phyloP scores from a whole-genome alignment of 2,888 invertebrate species.

The Dexiosoma caninum region DNA sequence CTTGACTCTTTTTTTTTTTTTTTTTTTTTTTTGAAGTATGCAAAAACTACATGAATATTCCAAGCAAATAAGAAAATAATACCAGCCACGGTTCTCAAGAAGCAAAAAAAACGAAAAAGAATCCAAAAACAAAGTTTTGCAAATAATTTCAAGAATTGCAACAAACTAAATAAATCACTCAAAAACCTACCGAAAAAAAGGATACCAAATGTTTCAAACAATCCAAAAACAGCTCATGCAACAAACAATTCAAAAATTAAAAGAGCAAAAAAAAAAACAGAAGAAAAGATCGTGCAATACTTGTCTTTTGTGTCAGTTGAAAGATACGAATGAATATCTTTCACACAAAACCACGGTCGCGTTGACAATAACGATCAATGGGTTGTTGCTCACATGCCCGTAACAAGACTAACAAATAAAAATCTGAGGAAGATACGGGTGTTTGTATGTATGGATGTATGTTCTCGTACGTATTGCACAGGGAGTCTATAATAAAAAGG shows the following conservation, averaged over 20 bases:
- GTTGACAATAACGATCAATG: slow-evolving; percentile 63
- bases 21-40: background rate
- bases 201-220: slow-evolving; percentile 42
- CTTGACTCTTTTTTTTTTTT: background rate
- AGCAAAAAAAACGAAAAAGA: background rate
- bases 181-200: slow-evolving; percentile 65
- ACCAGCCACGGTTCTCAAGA: slow-evolving; percentile 1
- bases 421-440: background rate
- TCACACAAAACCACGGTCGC: slow-evolving; percentile 58
- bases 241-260: slow-evolving; percentile 46
- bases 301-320: slow-evolving; percentile 73
- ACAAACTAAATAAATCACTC: slow-evolving; percentile 75
- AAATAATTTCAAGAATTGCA: slow-evolving; percentile 74
- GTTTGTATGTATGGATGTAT: background rate
- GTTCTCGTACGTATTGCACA: background rate
- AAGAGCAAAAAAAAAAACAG: background rate
- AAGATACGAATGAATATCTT: slow-evolving; percentile 60
- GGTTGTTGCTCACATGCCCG: slow-evolving; percentile 24
- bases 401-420: slow-evolving; percentile 18
- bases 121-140: slow-evolving; percentile 52
- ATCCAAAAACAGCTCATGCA: slow-evolving; percentile 36
- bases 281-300: slow-evolving; percentile 71
- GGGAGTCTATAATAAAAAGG: slow-evolving; percentile 3
- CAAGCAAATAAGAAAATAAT: slow-evolving; percentile 10
- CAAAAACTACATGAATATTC: slow-evolving; percentile 53